Base-by-base conservation (phyloP, 2,888 invertebrate species). In the Xestia c-nigrum region DNA sequence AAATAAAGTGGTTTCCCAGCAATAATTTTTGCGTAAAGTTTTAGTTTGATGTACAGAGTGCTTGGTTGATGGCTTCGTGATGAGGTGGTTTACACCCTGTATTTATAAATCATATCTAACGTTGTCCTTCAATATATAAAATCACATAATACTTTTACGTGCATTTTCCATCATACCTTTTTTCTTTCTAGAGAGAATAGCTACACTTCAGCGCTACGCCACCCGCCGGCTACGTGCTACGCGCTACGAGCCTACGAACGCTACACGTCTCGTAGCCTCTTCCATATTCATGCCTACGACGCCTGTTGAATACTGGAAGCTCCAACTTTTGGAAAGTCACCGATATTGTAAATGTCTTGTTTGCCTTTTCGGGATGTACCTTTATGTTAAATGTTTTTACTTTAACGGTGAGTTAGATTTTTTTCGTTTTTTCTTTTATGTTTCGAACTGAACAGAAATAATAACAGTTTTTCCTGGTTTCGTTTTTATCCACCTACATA, bases 271-370 rank as follows among this genome's bases (percentile, higher is more conserved):
- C 78, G 68, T 83, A 72, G 68, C 68, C 70, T 81, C 12, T 61
- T 83, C 57, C 82, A 83, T 83, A 83, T 83, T 83, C 76, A 85
- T 85, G 66, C 46, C 50, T 72, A 83, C 59, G 77, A 68, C 81
- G 82, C 85, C 66, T 84, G 82, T 76, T 83, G 85, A 83, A 83
- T 85, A 84, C 72, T 71, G 57, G 38, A 46, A 57, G 50, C 75
- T 65, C 46, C 55, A 66, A 80, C 80, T 82, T 82, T 82, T 16
- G 50, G 50, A 72, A 65, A 59, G 72, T 79, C 69, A 65, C 52
- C 84, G 79, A 78, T 84, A 83, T 72, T 72, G 78, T 63, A 24
- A 55, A 78, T 78, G 71, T 67, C 66, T 80, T 80, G 83, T 83
- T 83, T 80, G 67, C 77, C 61, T 83, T 69, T 1, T 68, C 38